Percentiles rank a stretch among this genome's conserved stretches.
These are phyloP conservation scores for Tinea trinotella DNA, from an alignment of 2,888 invertebrate genomes.

Conservation along the genomic window DNA sequence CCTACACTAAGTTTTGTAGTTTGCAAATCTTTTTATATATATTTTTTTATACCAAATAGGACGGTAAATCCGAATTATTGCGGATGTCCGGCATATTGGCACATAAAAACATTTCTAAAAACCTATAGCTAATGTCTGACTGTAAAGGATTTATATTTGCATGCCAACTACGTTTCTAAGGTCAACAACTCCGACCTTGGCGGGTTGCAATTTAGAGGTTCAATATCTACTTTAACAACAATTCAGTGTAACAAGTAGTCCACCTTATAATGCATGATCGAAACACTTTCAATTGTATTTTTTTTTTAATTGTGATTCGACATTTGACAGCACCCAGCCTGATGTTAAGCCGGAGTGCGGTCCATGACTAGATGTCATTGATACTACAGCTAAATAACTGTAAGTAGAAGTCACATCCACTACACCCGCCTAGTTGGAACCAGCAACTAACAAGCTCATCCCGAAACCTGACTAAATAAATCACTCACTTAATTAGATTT, in stretches of 20 bases:
- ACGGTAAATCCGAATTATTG: not conserved
- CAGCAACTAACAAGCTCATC: too few relatives aligned
- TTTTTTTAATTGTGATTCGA: not conserved
- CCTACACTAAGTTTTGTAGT: too few relatives aligned
- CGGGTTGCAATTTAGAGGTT: slow-evolving; percentile 1
- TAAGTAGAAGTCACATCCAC: too few relatives aligned
- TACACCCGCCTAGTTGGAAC: too few relatives aligned
- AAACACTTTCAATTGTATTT: not conserved
- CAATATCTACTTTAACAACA: slow-evolving; percentile 2
- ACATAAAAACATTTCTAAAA: not conserved
- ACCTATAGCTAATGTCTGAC: not conserved
- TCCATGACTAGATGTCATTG: too few relatives aligned
- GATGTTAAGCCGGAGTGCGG: too few relatives aligned
- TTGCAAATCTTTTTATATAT: not conserved
- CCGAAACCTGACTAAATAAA: too few relatives aligned
- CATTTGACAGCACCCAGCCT: not conserved
- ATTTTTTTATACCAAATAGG: not conserved
- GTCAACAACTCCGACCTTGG: slow-evolving; percentile 8
- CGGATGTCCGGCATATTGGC: not conserved
- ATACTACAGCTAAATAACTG: too few relatives aligned
- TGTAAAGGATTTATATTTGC: slow-evolving; percentile 2
- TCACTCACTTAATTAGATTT: too few relatives aligned
- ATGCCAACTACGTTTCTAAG: not conserved
- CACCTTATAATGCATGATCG: not conserved
- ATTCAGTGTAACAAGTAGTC: not conserved